phyloP scores from a whole-genome alignment of 2,797 vertebrate species.

The Lepilemur septentrionalis region DNA sequence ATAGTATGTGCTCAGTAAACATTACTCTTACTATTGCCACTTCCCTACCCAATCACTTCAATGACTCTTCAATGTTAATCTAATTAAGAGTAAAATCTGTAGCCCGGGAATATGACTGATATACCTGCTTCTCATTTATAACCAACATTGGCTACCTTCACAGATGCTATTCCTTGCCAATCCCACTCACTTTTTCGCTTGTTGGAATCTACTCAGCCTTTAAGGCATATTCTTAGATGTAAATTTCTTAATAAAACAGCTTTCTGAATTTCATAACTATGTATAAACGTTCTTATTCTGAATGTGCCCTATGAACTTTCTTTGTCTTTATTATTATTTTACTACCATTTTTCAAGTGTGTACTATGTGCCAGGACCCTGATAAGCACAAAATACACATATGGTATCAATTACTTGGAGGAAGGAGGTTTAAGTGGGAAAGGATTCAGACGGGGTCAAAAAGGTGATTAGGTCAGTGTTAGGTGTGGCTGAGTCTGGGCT shows the following conservation, averaged over 20 bases:
- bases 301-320: not conserved
- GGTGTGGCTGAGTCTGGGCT: not conserved
- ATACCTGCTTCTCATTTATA: not conserved
- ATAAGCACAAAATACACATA: not conserved
- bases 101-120: not conserved
- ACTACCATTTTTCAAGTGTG: not conserved
- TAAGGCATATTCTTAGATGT: not conserved
- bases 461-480: accelerated
- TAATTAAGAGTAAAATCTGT: not conserved
- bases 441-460: not conserved
- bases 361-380: not conserved
- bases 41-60: not conserved
- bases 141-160: not conserved
- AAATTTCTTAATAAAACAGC: not conserved
- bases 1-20: not conserved
- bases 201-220: not conserved
- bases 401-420: not conserved
- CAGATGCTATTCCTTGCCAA: not conserved
- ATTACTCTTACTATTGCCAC: not conserved
- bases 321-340: not conserved
- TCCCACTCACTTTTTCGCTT: not conserved
- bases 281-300: not conserved
- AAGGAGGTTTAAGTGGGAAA: not conserved
- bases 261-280: not conserved
- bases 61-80: not conserved